These are phyloP conservation scores for Channa maculata DNA, from an alignment of 2,113 vertebrate species.

Conservation along the genomic window DNA sequence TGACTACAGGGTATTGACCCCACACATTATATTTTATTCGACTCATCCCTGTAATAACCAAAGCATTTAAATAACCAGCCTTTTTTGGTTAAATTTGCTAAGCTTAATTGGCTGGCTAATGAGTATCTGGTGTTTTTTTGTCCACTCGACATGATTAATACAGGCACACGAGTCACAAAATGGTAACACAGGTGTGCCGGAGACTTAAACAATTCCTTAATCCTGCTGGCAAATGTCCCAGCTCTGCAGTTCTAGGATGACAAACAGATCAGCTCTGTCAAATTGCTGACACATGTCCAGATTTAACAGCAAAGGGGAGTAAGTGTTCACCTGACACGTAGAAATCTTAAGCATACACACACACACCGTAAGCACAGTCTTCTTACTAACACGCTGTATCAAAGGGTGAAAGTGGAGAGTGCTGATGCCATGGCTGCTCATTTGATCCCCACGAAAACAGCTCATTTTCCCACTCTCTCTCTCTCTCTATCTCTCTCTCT, in stretches of 20 bases:
- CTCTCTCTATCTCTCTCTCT: constrained; percentile 13
- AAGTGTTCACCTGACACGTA: constrained; percentile 61
- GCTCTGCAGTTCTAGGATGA: constrained; percentile 45
- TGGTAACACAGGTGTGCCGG: constrained; percentile 25
- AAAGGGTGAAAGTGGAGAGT: constrained; percentile 58
- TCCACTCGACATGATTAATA: constrained; percentile 4
- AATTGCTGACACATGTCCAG: constrained; percentile 74
- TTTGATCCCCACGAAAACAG: constrained; percentile 44
- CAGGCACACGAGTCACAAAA: constrained; percentile 20
- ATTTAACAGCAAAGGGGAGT: constrained; percentile 53
- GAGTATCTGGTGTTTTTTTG: background rate
- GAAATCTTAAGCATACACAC: constrained; percentile 52
- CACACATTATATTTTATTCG: no score
- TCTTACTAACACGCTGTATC: constrained; percentile 44
- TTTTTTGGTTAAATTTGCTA: no score
- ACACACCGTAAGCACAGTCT: constrained; percentile 37
- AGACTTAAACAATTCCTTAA: constrained; percentile 40
- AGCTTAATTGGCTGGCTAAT: no score
- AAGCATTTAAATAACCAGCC: no score
- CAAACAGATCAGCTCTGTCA: constrained; percentile 56
- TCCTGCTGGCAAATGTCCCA: constrained; percentile 45
- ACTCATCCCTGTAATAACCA: no score
- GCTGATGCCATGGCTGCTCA: constrained; percentile 63
- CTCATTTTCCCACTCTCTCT: background rate
- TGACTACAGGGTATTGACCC: constrained; percentile 94